These are phyloP conservation scores for Melospiza georgiana DNA, from an alignment of 2,113 vertebrate species.

Conservation along the genomic window DNA sequence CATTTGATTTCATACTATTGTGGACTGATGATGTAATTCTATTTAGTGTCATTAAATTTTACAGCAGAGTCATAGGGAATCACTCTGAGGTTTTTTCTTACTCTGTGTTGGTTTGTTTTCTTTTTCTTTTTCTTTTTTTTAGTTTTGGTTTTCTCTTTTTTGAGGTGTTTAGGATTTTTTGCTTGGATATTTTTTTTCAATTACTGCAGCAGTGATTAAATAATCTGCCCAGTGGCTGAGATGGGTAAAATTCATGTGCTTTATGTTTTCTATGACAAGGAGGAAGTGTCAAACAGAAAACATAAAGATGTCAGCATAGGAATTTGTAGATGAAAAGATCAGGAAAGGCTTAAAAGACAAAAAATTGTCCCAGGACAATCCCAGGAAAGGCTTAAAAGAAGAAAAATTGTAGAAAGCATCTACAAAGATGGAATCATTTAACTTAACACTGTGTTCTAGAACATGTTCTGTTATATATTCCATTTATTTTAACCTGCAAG, in stretches of 20 bases:
- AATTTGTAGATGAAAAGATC: not conserved
- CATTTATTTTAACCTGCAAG: not conserved
- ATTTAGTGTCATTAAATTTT: not conserved
- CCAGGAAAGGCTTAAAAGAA: not conserved
- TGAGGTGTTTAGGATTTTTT: not conserved
- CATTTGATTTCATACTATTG: not conserved
- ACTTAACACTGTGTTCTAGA: not conserved
- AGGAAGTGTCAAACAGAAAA: not conserved
- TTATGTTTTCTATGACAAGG: not conserved
- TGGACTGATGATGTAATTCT: not conserved
- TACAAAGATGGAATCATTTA: not conserved
- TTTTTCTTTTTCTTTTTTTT: not conserved
- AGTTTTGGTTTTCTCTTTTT: not conserved
- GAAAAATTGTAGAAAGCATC: not conserved
- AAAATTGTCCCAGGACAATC: not conserved
- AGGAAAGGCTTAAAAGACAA: not conserved
- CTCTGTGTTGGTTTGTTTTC: no score
- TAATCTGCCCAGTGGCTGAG: not conserved
- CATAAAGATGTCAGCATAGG: not conserved
- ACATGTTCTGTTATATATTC: not conserved
- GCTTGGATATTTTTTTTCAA: not conserved
- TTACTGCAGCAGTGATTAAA: not conserved
- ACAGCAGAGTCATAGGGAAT: not conserved
- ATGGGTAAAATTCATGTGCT: not conserved
- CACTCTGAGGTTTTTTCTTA: rapidly evolving